Conservation (phyloP, 1,140 invertebrate genomes). For the Diploscapter pachys region DNA sequence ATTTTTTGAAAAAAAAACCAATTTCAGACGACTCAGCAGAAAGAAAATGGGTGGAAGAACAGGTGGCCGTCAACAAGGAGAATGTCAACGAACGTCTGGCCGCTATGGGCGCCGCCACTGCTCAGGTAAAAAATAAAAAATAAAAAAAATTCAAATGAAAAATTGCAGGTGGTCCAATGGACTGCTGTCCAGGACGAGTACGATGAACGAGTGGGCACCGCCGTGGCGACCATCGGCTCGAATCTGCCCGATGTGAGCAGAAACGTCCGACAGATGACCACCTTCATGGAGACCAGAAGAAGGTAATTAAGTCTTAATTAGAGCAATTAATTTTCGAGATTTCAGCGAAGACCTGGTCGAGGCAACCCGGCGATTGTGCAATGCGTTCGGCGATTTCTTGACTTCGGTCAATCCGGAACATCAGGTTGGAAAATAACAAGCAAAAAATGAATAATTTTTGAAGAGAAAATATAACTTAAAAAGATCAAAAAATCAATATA, state of each 20-base stretch:
- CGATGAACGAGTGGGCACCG: slow-evolving; percentile 92
- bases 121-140: slow-evolving; percentile 66
- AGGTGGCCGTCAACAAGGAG: slow-evolving; percentile 90
- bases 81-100: slow-evolving; percentile 92
- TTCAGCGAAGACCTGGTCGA: slow-evolving; percentile 74
- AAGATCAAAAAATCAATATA: no score
- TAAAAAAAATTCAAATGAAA: background rate
- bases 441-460: background rate
- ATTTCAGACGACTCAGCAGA: background rate
- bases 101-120: slow-evolving; percentile 97
- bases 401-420: slow-evolving; percentile 87
- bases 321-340: background rate
- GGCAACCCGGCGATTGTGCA: slow-evolving; percentile 83
- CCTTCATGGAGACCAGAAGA: slow-evolving; percentile 79
- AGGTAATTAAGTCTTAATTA: background rate
- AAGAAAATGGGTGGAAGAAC: slow-evolving; percentile 62
- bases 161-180: slow-evolving; percentile 75
- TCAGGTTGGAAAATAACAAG: slow-evolving; percentile 70
- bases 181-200: slow-evolving; percentile 70
- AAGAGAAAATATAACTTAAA: background rate
- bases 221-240: slow-evolving; percentile 91
- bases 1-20: background rate
- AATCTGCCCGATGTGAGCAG: slow-evolving; percentile 94
- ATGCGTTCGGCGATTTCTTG: slow-evolving; percentile 88
- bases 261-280: slow-evolving; percentile 88